phyloP scores from a whole-genome alignment of 1,140 invertebrate species.

The Bombus turneri region DNA sequence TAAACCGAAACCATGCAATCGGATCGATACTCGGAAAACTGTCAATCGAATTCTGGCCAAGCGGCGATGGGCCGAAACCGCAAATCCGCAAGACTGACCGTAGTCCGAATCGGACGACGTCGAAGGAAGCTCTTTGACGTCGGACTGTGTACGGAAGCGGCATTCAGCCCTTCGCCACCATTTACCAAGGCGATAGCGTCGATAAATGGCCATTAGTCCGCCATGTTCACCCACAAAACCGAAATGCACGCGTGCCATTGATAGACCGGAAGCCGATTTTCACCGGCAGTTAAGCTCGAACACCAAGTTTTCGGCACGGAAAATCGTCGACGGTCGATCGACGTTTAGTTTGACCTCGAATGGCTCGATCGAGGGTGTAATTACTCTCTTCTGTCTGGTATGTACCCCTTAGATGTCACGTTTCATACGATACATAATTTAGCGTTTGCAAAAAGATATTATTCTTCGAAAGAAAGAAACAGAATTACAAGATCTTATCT shows the following conservation, averaged over 20 bases:
- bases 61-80: constrained; percentile 36
- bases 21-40: constrained; percentile 46
- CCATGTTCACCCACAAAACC: constrained; percentile 49
- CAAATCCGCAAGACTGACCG: constrained; percentile 48
- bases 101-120: constrained; percentile 3
- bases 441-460: not conserved
- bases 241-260: constrained; percentile 52
- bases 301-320: constrained; percentile 19
- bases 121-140: constrained; percentile 50
- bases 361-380: not conserved
- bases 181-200: constrained; percentile 45
- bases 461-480: not conserved
- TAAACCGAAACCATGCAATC: constrained; percentile 5
- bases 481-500: not conserved
- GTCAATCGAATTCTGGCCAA: constrained; percentile 42
- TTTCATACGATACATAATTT: not conserved
- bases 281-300: constrained; percentile 30
- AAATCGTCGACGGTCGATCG: constrained; percentile 16
- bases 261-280: constrained; percentile 51
- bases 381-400: not conserved
- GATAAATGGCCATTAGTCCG: constrained; percentile 53
- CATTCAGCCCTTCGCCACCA: constrained; percentile 35
- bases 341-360: not conserved
- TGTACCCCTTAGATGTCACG: not conserved
- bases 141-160: constrained; percentile 42